Base-by-base conservation (phyloP, 2,797 vertebrate genomes). In the Notoglanidium macrostoma region DNA sequence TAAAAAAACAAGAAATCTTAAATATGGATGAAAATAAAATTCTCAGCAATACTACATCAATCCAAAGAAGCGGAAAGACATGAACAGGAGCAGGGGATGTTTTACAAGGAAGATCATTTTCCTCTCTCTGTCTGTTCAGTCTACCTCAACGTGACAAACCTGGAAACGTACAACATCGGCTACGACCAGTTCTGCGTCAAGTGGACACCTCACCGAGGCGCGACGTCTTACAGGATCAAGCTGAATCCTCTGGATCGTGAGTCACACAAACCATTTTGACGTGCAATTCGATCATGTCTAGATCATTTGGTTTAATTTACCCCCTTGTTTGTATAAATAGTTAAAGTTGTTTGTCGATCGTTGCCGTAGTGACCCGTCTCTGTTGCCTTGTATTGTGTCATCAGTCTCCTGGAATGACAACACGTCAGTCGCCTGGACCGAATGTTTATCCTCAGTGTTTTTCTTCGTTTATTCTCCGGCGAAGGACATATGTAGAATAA, bases 151-250 rank as follows among this genome's bases (percentile, higher is more conserved):
- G 97, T 99, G 83, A 97, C 96, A 88, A 97, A 97, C 92, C 92
- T 99, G 59, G 97, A 95, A 93, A 97, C 95, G 15, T 98, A 96
- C 89, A 92, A 97, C 63, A 92, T 97, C 0, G 96, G 94, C 74
- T 98, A 97, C 91, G 96, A 99, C 92, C 95, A 94, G 23, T 97
- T 99, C 93, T 99, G 98, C 92, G 93, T 98, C 90, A 96, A 95
- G 83, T 99, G 98, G 98, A 94, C 94, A 0, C 93, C 98, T 90
- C 98, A 99, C 90, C 90, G 98, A 2, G 95, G 97, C 3, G 98
- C 98, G 15, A 97, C 97, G 0, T 99, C 98, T 0, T 99, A 99
- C 95, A 96, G 98, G 91, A 95, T 99, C 88, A 98, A 97, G 65
- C 95, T 99, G 67, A 95, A 96, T 89, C 98, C 98, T 6, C 54